phyloP scores from a whole-genome alignment of 2,113 vertebrate species.

The Pyrgilauda ruficollis region DNA sequence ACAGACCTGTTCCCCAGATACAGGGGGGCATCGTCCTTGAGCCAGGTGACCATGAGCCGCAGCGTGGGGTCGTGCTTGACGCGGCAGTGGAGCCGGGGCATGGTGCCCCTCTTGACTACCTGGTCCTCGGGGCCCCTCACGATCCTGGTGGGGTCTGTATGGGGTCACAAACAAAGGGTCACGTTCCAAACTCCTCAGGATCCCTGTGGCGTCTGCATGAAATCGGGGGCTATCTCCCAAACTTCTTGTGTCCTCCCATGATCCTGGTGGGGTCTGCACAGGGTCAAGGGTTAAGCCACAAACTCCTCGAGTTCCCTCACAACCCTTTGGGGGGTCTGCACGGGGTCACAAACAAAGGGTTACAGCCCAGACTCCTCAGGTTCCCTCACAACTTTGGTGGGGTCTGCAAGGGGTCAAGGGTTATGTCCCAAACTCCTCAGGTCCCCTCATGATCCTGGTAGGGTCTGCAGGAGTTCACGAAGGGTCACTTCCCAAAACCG shows the following conservation, averaged over 20 bases:
- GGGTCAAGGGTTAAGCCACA: not conserved
- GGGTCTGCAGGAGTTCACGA: not conserved
- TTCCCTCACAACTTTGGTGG: not conserved
- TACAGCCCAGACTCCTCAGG: not conserved
- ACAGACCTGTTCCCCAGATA: conserved; percentile 80
- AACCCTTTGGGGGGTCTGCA: not conserved
- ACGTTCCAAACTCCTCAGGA: rapidly evolving
- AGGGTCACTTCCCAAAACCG: not conserved
- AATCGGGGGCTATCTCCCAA: not conserved
- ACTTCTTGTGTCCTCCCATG: rapidly evolving
- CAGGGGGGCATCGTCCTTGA: conserved; percentile 84
- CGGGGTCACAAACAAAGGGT: not conserved
- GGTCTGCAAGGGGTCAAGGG: not conserved
- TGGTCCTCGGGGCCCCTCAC: conserved; percentile 82
- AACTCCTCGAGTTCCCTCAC: not conserved
- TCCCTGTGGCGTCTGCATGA: rapidly evolving
- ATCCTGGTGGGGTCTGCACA: not conserved
- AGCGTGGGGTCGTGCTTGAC: conserved; percentile 84
- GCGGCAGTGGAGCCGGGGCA: conserved; percentile 82
- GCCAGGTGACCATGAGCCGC: conserved; percentile 81
- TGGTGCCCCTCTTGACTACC: conserved; percentile 76
- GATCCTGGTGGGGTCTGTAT: conserved; percentile 88
- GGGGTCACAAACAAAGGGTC: not conserved
- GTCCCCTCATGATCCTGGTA: not conserved
- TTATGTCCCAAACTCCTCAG: not conserved